Conservation (phyloP, 1,140 invertebrate species). For the Formica exsecta region DNA sequence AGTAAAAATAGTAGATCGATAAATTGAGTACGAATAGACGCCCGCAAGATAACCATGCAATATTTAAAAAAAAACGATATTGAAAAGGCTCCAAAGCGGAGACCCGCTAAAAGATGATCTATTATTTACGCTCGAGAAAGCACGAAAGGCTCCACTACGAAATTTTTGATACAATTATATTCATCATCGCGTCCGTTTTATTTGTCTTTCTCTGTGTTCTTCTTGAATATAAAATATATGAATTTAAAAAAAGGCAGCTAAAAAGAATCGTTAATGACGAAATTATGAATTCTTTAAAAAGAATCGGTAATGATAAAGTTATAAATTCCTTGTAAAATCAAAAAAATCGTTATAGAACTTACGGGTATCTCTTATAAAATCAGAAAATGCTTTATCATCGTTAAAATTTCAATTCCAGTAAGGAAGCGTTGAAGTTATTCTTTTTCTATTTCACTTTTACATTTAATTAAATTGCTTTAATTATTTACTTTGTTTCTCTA, state of each 20-base stretch:
- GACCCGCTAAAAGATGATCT: conserved; percentile 31
- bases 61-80: conserved; percentile 29
- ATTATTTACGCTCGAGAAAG: conserved; percentile 43
- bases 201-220: background rate
- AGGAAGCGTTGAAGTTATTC: no score
- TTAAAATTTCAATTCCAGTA: background rate
- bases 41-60: background rate
- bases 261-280: background rate
- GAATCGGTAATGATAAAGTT: conserved; percentile 3
- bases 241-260: background rate
- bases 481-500: no score
- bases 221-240: background rate
- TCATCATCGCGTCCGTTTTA: background rate
- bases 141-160: background rate
- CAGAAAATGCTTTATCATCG: background rate
- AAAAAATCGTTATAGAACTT: background rate
- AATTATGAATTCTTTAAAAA: conserved; percentile 3
- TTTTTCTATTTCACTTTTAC: no score
- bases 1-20: conserved; percentile 30
- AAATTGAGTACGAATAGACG: background rate
- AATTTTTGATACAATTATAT: conserved; percentile 38
- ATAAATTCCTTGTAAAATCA: background rate
- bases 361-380: background rate
- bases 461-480: no score
- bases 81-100: background rate